Conservation (phyloP, 2,113 vertebrate species). For the Leptobrachium leishanense region DNA sequence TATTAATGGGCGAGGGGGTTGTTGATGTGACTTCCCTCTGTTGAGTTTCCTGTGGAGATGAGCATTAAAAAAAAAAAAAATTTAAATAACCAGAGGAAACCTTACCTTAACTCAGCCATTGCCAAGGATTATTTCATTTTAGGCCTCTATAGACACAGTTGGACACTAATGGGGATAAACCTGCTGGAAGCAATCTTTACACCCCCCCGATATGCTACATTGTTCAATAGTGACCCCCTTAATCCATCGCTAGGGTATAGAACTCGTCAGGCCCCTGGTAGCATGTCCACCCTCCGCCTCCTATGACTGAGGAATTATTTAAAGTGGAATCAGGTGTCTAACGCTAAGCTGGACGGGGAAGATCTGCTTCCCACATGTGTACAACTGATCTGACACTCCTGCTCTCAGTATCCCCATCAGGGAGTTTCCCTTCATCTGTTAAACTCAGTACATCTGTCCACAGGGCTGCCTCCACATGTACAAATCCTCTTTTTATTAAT, state of each 20-base stretch:
- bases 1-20: constrained; percentile 31
- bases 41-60: constrained; percentile 14
- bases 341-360: constrained; percentile 30
- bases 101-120: background rate
- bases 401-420: constrained; percentile 25
- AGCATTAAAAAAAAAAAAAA: background rate
- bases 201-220: background rate
- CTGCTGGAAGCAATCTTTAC: too few relatives aligned
- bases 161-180: background rate
- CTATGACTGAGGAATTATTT: constrained; percentile 34
- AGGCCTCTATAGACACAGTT: background rate
- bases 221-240: background rate
- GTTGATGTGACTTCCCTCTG: constrained; percentile 45
- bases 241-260: background rate
- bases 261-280: constrained; percentile 28
- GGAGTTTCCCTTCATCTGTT: constrained; percentile 27
- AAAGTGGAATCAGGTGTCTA: constrained; percentile 45
- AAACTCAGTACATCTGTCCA: constrained; percentile 15
- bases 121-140: background rate
- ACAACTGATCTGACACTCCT: constrained; percentile 10
- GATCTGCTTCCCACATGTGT: constrained; percentile 33
- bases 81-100: background rate
- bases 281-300: constrained; percentile 23
- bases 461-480: constrained; percentile 5
- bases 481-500: background rate